Base-by-base conservation (phyloP, 2,888 invertebrate genomes). In the Allygus modestus region DNA sequence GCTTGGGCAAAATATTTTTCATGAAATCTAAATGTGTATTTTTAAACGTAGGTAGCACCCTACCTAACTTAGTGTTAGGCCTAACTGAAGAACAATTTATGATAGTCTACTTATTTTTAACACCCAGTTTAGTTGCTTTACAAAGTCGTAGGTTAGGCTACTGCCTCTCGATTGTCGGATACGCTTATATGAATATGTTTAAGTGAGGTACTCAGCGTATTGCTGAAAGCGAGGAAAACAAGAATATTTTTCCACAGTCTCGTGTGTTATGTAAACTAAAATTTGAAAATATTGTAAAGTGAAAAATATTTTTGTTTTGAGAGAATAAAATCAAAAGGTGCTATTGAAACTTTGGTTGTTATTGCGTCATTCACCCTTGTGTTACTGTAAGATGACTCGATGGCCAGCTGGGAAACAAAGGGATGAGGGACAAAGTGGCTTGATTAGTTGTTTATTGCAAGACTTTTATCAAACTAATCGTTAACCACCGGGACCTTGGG, bases 291-390 rank as follows among this genome's bases (percentile, higher is more conserved):
- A 20, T 17, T 20, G 46, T 51, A 82, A 73, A 54, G 54, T 83
- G 83, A 46, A 83, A 83, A 83, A 83, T 83, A 83, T 83, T 83
- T 83, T 83, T 83, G 83, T 83, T 83, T 83, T 51, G 26, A 73
- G 37, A 54, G 73, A 82, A 82, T 82, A 43, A 83, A 83, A 83
- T 83, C 71, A 83, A 83, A 84, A 84, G 84, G 84, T 79, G 77
- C 84, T 84, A 79, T 84, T 84, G 51, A 17, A 51, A 17, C 15
- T 51, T 5, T 51, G 12, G 17, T 51, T 51, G 17, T 51, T 51
- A 37, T 37, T 37, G 4, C 4, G 37, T 4, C 11, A 37, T 37
- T 11, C 37, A 37, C 37, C n/a, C n/a, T n/a, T n/a, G n/a, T n/a
- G n/a, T n/a, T n/a, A n/a, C n/a, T n/a, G n/a, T n/a, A n/a, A n/a